Base-by-base conservation (phyloP, 2,888 invertebrate species). In the Eristalis arbustorum region DNA sequence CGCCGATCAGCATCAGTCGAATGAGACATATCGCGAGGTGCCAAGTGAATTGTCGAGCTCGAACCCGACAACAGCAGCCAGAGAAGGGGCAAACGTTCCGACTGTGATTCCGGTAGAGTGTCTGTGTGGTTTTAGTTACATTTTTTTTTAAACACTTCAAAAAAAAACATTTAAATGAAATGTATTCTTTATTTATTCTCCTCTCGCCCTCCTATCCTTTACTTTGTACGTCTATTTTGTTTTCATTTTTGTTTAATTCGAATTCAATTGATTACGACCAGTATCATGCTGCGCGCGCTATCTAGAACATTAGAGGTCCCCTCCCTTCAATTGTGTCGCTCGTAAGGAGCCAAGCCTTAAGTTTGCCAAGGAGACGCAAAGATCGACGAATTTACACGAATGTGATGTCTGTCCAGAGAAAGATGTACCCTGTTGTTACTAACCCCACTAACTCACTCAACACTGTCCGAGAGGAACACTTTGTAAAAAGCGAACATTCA, bases 41-140 rank as follows among this genome's bases (percentile, higher is more conserved):
- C 90, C 92, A 87, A 84, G 88, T 67, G 89, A 89, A 61, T 88
- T 89, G 74, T 90, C 73, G 64, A 73, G 25, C 59, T 68, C 78
- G 37, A 42, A 76, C 68, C 74, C 85, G 75, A 62, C 68, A 42
- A 66, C 84, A 81, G 80, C 76, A 64, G 66, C 78, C 64, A 67
- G 69, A 66, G 88, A 74, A 69, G 66, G 67, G 82, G 79, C 77
- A 42, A 74, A 82, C 25, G 84, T 90, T 79, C 88, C 91, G 76
- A 89, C 90, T 88, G 91, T 92, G 89, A 92, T 94, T 91, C 93
- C 93, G 94, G 94, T 94, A 94, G 91, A 91, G 90, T 89, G 89
- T 89, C 73, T 87, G 88, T 71, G 81, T 87, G 87, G 87, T 87
- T 87, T 87, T 82, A 82, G 74, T 82, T 82, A 82, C 63, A 67